Base-by-base conservation (phyloP, 2,888 invertebrate species). In the Urechis unicinctus region DNA sequence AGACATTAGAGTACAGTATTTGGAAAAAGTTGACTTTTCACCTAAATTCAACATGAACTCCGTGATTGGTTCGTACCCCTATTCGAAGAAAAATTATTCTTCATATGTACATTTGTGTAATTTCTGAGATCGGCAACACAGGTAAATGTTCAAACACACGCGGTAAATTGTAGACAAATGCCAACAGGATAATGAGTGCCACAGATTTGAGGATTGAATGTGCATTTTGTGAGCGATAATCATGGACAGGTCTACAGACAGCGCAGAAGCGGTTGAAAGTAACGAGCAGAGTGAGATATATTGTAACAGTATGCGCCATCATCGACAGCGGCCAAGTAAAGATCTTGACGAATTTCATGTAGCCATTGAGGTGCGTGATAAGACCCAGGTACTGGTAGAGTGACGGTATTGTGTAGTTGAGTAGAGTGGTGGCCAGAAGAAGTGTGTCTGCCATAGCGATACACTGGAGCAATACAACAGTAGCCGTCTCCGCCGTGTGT, bases 141-240 rank as follows among this genome's bases (percentile, higher is more conserved):
- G n/a, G n/a, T n/a, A n/a, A n/a, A n/a, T 61, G 61, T 45, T 63
- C 63, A 30, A 63, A 60, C 41, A 61, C 57, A 22, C 61, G 36
- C 21, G 63, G 63, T 17, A 56, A 31, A 52, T 63, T 63, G 61
- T 60, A 63, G 52, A 63, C 36, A 24, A 62, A 43, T 0, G 63
- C 58, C 24, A 58, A 51, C 30, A 58, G 5, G 9, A 60, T 41
- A 36, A 63, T 53, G n/a, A 42, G 50, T 9, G 45, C 25, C 25
- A 62, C 56, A 17, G 61, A 60, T 9, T 51, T 28, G 21, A 50
- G 50, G 4, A 52, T 59, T 4, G 57, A 51, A 13, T 41, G 46
- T 24, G 55, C 25, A 24, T 47, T 47, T 5, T 45, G 50, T 6
- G 52, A n/a, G 4, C 54, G 42, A 28, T 53, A 52, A 9, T 52